phyloP scores from a whole-genome alignment of 2,113 vertebrate genomes.

The Clinocottus analis region DNA sequence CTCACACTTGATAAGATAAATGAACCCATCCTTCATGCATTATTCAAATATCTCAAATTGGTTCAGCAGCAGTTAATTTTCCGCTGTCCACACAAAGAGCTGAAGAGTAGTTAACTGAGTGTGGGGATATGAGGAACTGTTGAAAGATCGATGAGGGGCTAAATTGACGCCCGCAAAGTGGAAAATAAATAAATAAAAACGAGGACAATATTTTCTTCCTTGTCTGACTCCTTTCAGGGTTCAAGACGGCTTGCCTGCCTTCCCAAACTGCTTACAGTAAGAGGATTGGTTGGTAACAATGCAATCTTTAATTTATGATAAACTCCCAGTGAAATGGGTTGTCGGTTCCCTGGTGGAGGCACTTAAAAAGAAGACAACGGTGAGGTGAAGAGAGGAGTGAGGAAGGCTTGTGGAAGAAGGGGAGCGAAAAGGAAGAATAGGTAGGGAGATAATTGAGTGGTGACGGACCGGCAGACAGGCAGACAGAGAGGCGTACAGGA shows the following conservation, averaged over 20 bases:
- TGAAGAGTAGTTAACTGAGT: slow-evolving; percentile 43
- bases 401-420: slow-evolving; percentile 43
- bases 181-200: not conserved
- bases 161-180: slow-evolving; percentile 45
- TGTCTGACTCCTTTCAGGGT: slow-evolving; percentile 76
- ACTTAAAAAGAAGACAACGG: slow-evolving; percentile 68
- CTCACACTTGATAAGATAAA: slow-evolving; percentile 62
- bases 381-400: slow-evolving; percentile 65
- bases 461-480: slow-evolving; percentile 61
- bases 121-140: slow-evolving; percentile 58
- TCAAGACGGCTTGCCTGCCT: slow-evolving; percentile 72
- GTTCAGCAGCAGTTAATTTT: slow-evolving; percentile 51
- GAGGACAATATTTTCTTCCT: slow-evolving; percentile 51
- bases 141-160: slow-evolving; percentile 68
- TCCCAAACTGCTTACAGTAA: slow-evolving; percentile 83
- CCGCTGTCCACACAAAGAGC: slow-evolving; percentile 39
- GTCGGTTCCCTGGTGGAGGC: slow-evolving; percentile 64
- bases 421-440: slow-evolving; percentile 37
- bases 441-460: slow-evolving; percentile 67
- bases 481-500: slow-evolving; percentile 44
- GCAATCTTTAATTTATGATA: slow-evolving; percentile 85
- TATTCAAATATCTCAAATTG: slow-evolving; percentile 57
- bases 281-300: slow-evolving; percentile 85
- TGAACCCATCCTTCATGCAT: slow-evolving; percentile 63
- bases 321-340: slow-evolving; percentile 75